Evolutionary conservation across 2,888 invertebrate genomes (phyloP), one percentile per base, ranked within the genome.

Genomic region (Mesorhabditis belari): DNA sequence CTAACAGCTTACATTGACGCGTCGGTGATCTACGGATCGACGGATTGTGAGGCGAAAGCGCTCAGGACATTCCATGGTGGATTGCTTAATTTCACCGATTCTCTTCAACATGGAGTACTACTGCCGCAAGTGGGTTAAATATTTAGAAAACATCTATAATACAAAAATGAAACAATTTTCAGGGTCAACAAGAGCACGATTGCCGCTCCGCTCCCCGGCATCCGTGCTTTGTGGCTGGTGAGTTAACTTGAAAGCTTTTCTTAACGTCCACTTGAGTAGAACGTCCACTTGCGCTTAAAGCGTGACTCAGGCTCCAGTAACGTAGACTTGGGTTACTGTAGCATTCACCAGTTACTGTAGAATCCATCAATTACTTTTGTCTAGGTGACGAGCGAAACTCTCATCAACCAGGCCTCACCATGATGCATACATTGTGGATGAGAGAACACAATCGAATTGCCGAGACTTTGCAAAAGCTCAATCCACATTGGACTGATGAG

Each of bases 1-100:
- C 91, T 94, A 81, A 91, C 93, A 0, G 91, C 91, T 0, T 94
- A 88, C 83, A 84, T 94, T 62, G 81, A 81, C 63, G 80, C 75
- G 1, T 92, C 92, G 0, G 90, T 90, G 64, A 84, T 94, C 24
- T 94, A 94, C 79, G 94, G 94, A 0, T 92, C 92, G 77, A 91
- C 91, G 76, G 86, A 86, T 0, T 94, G 94, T 81, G 87, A 91
- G 49, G 87, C 88, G 0, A 86, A 87, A 52, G 86, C 88, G 57
- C 84, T 94, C n/a, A 87, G 91, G 54, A 17, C 44, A 17, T 82
- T 88, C 87, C 70, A 67, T n/a, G 59, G 72, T 19, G 79, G 79
- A 49, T 70, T 80, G 9, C 57, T 81, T 55, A 81, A 80, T 64
- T 81, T 75, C 63, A 81, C 81, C 3, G 79, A 81, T 51, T 74